Evolutionary conservation across 2,113 vertebrate genomes (phyloP), one percentile per base, ranked within the genome.

Genomic region (Cryptomyrus ogoouensis): DNA sequence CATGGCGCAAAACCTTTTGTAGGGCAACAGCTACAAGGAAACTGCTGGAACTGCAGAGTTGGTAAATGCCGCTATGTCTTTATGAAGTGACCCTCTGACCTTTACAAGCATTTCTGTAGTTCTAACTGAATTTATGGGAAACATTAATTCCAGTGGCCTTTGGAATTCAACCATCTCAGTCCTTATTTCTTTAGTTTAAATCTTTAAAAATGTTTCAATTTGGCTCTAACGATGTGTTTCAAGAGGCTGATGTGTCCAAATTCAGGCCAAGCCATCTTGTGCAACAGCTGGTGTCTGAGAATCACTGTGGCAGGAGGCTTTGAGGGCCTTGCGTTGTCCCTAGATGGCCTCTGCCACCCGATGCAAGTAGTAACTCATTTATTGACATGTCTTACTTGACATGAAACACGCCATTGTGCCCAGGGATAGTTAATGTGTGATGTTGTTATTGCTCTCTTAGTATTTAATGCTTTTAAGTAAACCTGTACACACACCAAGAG

Each of bases 1-100:
- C 92, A 88, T 17, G 91, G 74, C 83, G 90, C 92, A 70, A 53
- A 90, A 53, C 88, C 19, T 88, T 91, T 89, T 53, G 8, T 39
- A 47, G 89, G 85, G 88, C 80, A 31, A 89, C 83, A 44, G n/a
- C 86, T 80, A 91, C 56, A 86, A 77, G 21, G 5, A 12, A 27
- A 42, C 12, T 8, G 31, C 49, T 58, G 24, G 44, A 27, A 50
- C 1, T 15, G 27, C 24, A 86, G n/a, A 86, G 12, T 49, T 88
- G 52, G 19, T 31, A 35, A 56, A 88, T 56, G 13, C 12, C 0
- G 27, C 5, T 52, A 15, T 56, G 52, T n/a, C 27, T 56, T 88
- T 53, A 44, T 83, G 56, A 9, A 66, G 83, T 42, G 12, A 24
- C 12, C 6, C 17, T 50, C 19, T 12, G 35, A 85, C 12, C 83